Conservation (phyloP, 1,140 invertebrate species). For the Ladona fulva region DNA sequence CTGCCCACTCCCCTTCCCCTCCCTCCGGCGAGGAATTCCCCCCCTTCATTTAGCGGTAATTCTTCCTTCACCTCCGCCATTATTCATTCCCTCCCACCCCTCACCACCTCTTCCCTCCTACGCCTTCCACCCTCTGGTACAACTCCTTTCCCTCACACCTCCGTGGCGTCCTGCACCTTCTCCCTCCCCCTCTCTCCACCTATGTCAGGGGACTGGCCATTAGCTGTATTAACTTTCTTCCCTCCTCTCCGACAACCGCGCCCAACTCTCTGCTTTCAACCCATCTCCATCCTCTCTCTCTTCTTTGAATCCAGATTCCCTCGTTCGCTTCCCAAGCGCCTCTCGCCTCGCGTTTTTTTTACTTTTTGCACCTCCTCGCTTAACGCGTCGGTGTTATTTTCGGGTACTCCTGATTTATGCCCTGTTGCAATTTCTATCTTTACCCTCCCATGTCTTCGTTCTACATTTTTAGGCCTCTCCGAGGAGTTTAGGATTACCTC, state of each 20-base stretch:
- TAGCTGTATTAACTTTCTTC: not conserved
- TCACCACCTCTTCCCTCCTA: not conserved
- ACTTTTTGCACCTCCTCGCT: not conserved
- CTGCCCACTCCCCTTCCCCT: not conserved
- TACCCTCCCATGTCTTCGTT: too few species aligned
- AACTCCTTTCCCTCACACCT: not conserved
- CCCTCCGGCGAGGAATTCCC: not conserved
- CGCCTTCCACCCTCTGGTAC: not conserved
- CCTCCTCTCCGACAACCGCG: not conserved
- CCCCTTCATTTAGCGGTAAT: constrained; percentile 8
- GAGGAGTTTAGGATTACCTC: too few species aligned
- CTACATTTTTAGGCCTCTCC: too few species aligned
- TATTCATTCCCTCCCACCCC: not conserved
- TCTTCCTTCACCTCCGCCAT: constrained; percentile 6
- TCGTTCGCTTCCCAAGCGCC: not conserved
- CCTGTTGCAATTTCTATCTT: too few species aligned
- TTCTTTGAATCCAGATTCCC: not conserved
- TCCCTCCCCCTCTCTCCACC: not conserved
- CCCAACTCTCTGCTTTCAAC: not conserved
- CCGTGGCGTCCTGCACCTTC: not conserved
- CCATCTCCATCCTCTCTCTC: not conserved
- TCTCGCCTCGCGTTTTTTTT: not conserved
- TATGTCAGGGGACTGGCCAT: not conserved
- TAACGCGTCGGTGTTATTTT: not conserved
- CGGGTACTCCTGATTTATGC: not conserved